Conservation (phyloP, 2,113 vertebrate genomes). For the Trochalopteron elliotii region DNA sequence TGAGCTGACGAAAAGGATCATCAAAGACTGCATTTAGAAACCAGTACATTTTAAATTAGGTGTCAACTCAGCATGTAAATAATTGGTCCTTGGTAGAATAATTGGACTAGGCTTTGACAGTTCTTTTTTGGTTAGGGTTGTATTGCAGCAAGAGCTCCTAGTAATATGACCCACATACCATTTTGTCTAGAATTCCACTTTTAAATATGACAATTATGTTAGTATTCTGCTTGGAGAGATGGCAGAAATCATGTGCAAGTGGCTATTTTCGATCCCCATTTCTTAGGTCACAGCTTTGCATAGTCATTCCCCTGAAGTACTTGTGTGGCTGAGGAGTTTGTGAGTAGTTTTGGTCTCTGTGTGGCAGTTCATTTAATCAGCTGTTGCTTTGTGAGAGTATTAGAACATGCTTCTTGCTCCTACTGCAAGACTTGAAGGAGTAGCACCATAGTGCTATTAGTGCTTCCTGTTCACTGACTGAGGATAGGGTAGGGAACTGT, state of each 20-base stretch:
- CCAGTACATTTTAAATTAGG: neutral
- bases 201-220: neutral
- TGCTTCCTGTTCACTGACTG: neutral
- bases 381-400: neutral
- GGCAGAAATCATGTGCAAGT: neutral
- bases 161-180: neutral
- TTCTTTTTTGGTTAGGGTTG: neutral
- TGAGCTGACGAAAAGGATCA: neutral
- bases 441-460: neutral
- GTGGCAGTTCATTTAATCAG: neutral
- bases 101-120: neutral
- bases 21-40: neutral
- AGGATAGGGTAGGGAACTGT: neutral
- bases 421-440: neutral
- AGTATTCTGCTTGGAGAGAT: neutral
- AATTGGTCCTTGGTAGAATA: neutral
- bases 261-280: neutral
- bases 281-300: neutral
- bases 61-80: neutral
- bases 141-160: neutral
- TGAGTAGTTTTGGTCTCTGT: neutral
- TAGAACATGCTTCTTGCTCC: neutral
- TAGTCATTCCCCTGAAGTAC: neutral
- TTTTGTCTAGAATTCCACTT: constrained; percentile 12
- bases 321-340: neutral